Evolutionary conservation across 2,888 invertebrate genomes (phyloP).

Genomic region (Acronicta aceris): DNA sequence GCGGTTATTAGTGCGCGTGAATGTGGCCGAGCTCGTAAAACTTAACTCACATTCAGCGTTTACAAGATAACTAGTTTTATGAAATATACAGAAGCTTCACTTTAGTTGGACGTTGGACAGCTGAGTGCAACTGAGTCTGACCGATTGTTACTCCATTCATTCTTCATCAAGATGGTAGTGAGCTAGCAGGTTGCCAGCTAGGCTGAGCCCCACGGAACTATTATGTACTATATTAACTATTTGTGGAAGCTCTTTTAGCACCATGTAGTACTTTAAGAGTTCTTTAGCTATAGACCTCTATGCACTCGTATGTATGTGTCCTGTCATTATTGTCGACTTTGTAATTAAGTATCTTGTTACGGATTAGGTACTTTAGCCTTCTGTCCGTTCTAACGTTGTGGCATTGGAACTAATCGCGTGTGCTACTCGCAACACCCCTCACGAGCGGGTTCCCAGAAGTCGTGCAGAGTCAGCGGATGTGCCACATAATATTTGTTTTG

Average conservation of each 20-base stretch:
- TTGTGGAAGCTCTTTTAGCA: no score
- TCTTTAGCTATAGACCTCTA: no score
- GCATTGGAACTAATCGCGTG: not conserved
- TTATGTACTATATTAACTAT: no score
- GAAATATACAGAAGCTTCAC: not conserved
- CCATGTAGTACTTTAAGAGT: no score
- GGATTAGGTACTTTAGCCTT: slow-evolving; percentile 2
- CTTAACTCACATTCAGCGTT: not conserved
- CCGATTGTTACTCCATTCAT: no score
- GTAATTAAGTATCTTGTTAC: not conserved
- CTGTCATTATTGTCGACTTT: no score
- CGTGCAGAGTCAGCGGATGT: slow-evolving; percentile 16
- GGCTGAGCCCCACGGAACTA: no score
- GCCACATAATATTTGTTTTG: slow-evolving; percentile 7
- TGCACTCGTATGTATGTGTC: no score
- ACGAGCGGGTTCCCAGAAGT: slow-evolving; percentile 21
- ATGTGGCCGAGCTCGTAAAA: slow-evolving; percentile 3
- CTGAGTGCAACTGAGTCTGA: no score
- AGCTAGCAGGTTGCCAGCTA: no score
- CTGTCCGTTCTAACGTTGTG: not conserved
- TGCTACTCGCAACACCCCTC: slow-evolving; percentile 8
- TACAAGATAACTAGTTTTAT: not conserved
- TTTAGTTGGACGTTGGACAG: no score
- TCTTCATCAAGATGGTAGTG: no score
- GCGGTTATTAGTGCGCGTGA: slow-evolving; percentile 13